phyloP scores from a whole-genome alignment of 1,140 invertebrate species.

The Xylocopa sonorina region DNA sequence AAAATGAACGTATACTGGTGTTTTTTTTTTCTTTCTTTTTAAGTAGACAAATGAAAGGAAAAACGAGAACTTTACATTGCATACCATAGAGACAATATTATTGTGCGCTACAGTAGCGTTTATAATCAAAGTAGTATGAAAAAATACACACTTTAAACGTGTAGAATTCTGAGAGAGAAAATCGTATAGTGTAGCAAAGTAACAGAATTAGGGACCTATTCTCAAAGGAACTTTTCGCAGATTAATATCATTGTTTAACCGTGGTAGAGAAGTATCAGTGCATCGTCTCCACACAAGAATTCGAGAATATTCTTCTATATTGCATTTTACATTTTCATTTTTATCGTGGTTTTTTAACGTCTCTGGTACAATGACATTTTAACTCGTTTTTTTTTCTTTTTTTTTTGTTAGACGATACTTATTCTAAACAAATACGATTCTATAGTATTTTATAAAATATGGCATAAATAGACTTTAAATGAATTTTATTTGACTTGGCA shows the following conservation, averaged over 20 bases:
- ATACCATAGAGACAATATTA: slow-evolving; percentile 69
- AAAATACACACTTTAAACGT: slow-evolving; percentile 34
- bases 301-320: neutral
- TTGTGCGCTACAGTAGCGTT: slow-evolving; percentile 60
- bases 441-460: slow-evolving; percentile 14
- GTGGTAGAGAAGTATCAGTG: neutral
- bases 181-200: slow-evolving; percentile 33
- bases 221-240: slow-evolving; percentile 47
- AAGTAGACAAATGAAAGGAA: slow-evolving; percentile 42
- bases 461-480: slow-evolving; percentile 54
- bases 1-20: slow-evolving; percentile 34
- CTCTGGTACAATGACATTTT: slow-evolving; percentile 24
- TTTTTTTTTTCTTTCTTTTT: no score
- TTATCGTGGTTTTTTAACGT: neutral
- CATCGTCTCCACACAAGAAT: neutral
- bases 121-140: slow-evolving; percentile 70
- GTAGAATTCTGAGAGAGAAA: slow-evolving; percentile 36
- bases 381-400: no score
- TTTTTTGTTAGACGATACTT: no score
- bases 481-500: slow-evolving; percentile 50
- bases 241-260: neutral
- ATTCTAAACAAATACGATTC: no score
- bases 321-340: neutral
- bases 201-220: slow-evolving; percentile 53
- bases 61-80: slow-evolving; percentile 55